Base-by-base conservation (phyloP, 2,888 invertebrate species). In the Heliconius cydno region DNA sequence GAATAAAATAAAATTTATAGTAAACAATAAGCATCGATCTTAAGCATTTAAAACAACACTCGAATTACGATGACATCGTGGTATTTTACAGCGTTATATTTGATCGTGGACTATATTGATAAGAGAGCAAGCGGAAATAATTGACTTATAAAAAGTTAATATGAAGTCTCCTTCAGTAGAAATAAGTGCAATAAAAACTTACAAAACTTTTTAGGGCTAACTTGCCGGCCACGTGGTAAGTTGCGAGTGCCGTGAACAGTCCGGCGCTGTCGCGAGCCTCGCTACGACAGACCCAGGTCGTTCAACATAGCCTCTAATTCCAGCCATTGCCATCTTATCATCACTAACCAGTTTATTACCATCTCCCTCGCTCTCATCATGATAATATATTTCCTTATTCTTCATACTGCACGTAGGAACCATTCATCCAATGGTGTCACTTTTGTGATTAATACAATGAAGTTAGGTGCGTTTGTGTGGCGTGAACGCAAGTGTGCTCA, bases 211-310 rank as follows among this genome's bases (percentile, higher is more conserved):
- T 90, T 87, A 88, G 88, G 89, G 88, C 88, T 84, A 85, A 80
- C 74, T 86, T 84, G 87, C 89, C 91, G 90, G 89, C 92, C 94
- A 94, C 94, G 94, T 94, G 94, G 89, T 92, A 41, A 85, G 78
- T 82, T 83, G 74, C 72, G 75, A 81, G 82, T 84, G 85, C 86
- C 88, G 85, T 82, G 84, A 84, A 81, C 87, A 83, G 88, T 90
- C 92, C 91, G 89, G 84, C 87, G 89, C 92, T 92, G 92, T 88
- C 93, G 92, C 88, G 85, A 84, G 90, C 89, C 88, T 85, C 87
- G 89, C 91, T 91, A 91, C 93, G 93, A 94, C 94, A 92, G 94
- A 85, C 91, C 88, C 28, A 85, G 80, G 28, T 28, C 66, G 85
- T 90, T 88, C 85, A 65, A 71, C 60, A 77, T 67, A 76, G 70